These are phyloP conservation scores for Mus caroli DNA, from an alignment of 2,797 vertebrate genomes.

Conservation along the genomic window DNA sequence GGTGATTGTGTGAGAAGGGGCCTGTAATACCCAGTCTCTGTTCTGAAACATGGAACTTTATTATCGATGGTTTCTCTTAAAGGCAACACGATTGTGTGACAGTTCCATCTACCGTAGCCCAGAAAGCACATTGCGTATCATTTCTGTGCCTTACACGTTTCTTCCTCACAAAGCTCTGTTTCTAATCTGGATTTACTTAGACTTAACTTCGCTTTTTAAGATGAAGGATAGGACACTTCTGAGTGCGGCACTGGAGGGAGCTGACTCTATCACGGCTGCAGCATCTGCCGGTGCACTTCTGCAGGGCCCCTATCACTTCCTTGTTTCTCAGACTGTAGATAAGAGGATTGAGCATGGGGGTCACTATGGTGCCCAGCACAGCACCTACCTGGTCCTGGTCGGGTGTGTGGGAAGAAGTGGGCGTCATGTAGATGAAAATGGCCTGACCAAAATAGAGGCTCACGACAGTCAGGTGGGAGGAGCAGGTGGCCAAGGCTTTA, in stretches of 20 bases:
- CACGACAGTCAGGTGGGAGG: slow-evolving; percentile 78
- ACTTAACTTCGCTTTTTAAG: neutral
- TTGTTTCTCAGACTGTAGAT: slow-evolving; percentile 72
- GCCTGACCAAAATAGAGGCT: slow-evolving; percentile 76
- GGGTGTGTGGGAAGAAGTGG: slow-evolving; percentile 61
- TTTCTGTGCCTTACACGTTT: neutral
- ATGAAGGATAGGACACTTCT: neutral
- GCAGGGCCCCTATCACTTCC: slow-evolving; percentile 39
- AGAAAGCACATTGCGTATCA: neutral
- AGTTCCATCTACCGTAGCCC: neutral
- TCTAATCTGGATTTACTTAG: neutral
- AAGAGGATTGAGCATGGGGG: slow-evolving; percentile 64
- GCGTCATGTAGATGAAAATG: slow-evolving; percentile 69
- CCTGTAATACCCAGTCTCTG: neutral
- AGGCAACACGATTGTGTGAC: too few relatives aligned
- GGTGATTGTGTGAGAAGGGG: neutral
- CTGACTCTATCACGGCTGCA: fast-evolving
- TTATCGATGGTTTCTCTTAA: neutral
- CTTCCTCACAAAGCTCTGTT: neutral
- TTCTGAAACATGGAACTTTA: neutral
- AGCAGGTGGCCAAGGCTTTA: slow-evolving; percentile 82
- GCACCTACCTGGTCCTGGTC: slow-evolving; percentile 62
- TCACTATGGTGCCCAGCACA: slow-evolving; percentile 60
- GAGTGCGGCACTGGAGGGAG: neutral
- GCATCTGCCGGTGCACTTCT: neutral